Conservation (phyloP, 1,140 invertebrate genomes). For the Glossosoma conforme region DNA sequence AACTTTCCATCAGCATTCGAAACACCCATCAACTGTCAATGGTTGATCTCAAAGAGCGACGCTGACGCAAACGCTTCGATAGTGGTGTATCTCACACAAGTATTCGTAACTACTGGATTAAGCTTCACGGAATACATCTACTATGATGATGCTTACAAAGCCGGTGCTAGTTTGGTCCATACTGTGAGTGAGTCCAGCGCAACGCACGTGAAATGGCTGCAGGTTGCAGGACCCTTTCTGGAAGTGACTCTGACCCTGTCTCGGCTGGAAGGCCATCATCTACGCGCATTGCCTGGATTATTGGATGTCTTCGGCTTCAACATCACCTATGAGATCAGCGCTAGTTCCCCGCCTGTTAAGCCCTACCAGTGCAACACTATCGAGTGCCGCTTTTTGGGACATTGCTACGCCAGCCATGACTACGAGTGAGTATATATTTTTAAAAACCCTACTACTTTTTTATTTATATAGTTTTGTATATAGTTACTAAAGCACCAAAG, state of each 20-base stretch:
- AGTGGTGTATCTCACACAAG: conserved; percentile 81
- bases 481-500: no score
- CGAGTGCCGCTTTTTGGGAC: conserved; percentile 76
- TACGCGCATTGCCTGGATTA: conserved; percentile 73
- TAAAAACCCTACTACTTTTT: no score
- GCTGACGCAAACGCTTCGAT: conserved; percentile 56
- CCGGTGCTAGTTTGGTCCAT: conserved; percentile 55
- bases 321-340: conserved; percentile 79
- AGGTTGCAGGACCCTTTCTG: conserved; percentile 68
- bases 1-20: conserved; percentile 74
- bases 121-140: conserved; percentile 79
- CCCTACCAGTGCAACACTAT: conserved; percentile 66
- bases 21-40: conserved; percentile 77
- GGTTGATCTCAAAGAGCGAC: conserved; percentile 77
- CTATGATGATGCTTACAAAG: conserved; percentile 66
- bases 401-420: conserved; percentile 68
- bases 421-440: conserved; percentile 65
- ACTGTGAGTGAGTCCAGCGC: conserved; percentile 68
- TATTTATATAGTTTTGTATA: no score
- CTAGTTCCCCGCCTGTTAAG: conserved; percentile 43
- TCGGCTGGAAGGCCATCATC: conserved; percentile 73
- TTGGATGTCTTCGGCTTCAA: conserved; percentile 89
- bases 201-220: conserved; percentile 60
- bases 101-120: conserved; percentile 76
- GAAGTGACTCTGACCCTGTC: conserved; percentile 72